Conservation (phyloP, 2,797 vertebrate species). For the Nannoperca obscura region DNA sequence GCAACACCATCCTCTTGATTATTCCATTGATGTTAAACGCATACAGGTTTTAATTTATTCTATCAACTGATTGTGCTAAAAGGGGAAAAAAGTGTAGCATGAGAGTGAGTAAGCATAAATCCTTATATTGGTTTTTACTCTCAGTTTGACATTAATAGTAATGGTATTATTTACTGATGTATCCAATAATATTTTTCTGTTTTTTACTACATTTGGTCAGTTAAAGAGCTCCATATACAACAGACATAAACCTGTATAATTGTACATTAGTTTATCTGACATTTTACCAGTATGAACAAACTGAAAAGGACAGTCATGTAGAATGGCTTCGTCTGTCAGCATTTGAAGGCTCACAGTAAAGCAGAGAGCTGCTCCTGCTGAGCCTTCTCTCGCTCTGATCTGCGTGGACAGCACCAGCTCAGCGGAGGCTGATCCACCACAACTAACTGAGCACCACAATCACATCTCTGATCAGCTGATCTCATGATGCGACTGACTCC, state of each 20-base stretch:
- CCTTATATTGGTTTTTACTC: too few relatives aligned
- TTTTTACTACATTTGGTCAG: too few relatives aligned
- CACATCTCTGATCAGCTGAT: slow-evolving; percentile 31
- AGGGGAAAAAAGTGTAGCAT: too few relatives aligned
- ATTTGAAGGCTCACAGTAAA: neutral
- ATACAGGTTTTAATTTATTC: neutral
- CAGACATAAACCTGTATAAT: neutral
- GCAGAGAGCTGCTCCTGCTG: neutral
- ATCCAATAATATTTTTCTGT: neutral
- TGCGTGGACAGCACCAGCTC: neutral
- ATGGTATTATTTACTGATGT: neutral
- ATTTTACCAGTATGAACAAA: neutral
- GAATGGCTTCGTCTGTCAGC: neutral
- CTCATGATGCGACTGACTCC: slow-evolving; percentile 35
- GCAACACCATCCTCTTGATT: neutral
- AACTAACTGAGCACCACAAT: neutral
- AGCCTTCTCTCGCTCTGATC: slow-evolving; percentile 1
- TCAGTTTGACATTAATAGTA: neutral
- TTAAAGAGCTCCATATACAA: too few relatives aligned
- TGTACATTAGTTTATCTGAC: neutral
- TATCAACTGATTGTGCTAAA: neutral
- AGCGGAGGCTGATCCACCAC: neutral
- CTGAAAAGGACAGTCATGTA: neutral
- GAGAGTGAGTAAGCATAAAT: neutral
- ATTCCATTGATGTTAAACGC: neutral